Percentiles rank a stretch among this genome's conserved stretches.
phyloP scores from a whole-genome alignment of 2,797 vertebrate species.

The Cyprinodon diabolis region DNA sequence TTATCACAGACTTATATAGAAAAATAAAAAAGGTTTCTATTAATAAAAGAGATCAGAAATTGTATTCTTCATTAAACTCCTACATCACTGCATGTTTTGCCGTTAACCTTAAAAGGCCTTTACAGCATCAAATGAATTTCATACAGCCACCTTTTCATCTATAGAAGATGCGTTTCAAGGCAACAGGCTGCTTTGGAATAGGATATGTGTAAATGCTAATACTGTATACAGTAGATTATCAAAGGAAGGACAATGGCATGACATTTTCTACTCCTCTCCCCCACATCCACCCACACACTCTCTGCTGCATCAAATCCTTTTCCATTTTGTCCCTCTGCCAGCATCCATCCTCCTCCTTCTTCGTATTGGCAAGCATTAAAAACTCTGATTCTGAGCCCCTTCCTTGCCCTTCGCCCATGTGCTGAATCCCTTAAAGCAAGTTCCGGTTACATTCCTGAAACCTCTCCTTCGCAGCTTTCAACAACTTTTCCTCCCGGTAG shows the following conservation, averaged over 20 bases:
- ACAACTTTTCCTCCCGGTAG: slow-evolving; percentile 49
- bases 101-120: neutral
- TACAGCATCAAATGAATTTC: neutral
- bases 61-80: neutral
- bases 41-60: neutral
- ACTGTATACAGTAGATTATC: neutral
- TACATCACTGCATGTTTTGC: neutral
- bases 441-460: slow-evolving; percentile 29
- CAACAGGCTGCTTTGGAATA: neutral
- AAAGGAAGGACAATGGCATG: slow-evolving; percentile 7
- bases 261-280: slow-evolving; percentile 14
- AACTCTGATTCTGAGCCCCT: slow-evolving; percentile 4
- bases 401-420: slow-evolving; percentile 4
- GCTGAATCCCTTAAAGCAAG: slow-evolving; percentile 27
- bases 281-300: slow-evolving; percentile 9
- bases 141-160: neutral
- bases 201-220: neutral
- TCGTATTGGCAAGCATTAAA: slow-evolving; percentile 5
- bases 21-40: neutral
- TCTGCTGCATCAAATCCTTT: slow-evolving; percentile 16
- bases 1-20: neutral
- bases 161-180: neutral
- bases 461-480: slow-evolving; percentile 33
- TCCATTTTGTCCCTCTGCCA: slow-evolving; percentile 14
- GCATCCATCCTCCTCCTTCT: slow-evolving; percentile 11